Percentiles rank a stretch among this genome's conserved stretches.
These are phyloP conservation scores for Balaenoptera acutorostrata DNA, from an alignment of 2,113 vertebrate species.

Conservation along the genomic window DNA sequence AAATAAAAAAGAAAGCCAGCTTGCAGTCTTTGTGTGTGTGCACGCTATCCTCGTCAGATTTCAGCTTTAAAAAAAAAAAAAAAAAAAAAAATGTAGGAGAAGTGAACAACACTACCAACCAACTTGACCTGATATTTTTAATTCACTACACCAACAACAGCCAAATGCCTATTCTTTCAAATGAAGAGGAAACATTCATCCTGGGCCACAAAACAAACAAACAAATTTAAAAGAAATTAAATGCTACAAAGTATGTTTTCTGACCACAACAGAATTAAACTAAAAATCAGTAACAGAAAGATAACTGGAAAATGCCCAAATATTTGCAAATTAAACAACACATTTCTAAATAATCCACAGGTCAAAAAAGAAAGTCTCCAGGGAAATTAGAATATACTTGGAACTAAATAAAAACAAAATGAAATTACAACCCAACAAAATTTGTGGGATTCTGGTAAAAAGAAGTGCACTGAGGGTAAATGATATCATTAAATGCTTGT, in stretches of 20 bases:
- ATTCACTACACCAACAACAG: not conserved
- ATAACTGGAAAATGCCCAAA: not conserved
- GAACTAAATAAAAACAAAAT: not conserved
- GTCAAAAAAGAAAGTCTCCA: not conserved
- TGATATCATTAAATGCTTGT: not conserved
- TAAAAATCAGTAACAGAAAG: not conserved
- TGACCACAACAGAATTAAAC: not conserved
- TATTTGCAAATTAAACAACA: not conserved
- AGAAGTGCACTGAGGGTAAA: not conserved
- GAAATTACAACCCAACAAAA: not conserved
- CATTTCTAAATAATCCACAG: not conserved
- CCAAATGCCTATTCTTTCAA: not conserved
- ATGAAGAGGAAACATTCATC: not conserved
- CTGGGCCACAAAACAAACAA: not conserved
- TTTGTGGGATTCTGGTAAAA: not conserved
- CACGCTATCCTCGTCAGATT: too few relatives aligned
- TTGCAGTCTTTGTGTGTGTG: too few relatives aligned
- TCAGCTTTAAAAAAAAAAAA: too few relatives aligned
- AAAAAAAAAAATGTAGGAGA: not conserved
- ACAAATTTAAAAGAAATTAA: not conserved
- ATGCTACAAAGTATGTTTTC: not conserved
- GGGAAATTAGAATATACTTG: not conserved
- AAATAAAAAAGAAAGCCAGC: too few relatives aligned
- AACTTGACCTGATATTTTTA: not conserved
- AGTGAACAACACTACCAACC: not conserved